Base-by-base conservation (phyloP, 1,140 invertebrate species). In the Grapholita molesta region DNA sequence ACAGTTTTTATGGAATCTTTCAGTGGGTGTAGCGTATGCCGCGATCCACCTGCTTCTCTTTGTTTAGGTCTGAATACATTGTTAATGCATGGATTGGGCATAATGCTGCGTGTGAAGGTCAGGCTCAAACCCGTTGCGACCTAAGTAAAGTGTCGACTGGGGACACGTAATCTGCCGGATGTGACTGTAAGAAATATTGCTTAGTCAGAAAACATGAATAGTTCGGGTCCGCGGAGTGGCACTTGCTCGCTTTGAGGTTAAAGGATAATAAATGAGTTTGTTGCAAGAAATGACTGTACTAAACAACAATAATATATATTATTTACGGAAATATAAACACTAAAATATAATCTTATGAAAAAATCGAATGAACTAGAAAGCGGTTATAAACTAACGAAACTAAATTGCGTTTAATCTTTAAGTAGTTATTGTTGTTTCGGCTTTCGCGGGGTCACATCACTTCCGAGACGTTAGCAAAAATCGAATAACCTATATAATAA, bases 1-100 rank as follows among this genome's bases (percentile, higher is more conserved):
- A 85, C 83, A 82, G 77, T 87, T 86, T 86, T 90, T 86, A 86
- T 85, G 78, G 81, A 86, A 82, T 83, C 82, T 84, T 84, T 86
- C 78, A 86, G 77, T 71, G 77, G 76, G 78, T 70, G 77, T 69
- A 75, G 70, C 77, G 72, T 69, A 48, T 74, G 70, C 72, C 69
- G 71, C 69, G 33, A 68, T 83, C 76, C 79, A 86, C 82, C 81
- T 85, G 83, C 78, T 75, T 77, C 75, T 78, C 79, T 84, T 87
- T 89, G 80, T 84, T 86, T 82, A 79, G 80, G 75, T 32, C 64
- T 75, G 68, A 80, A 76, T 78, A 80, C 73, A 85, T 83, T 85
- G 78, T 80, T 82, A 80, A 85, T 85, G 78, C 73, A 68, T 73
- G 74, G 42, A 69, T 75, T 38, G 64, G 64, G 66, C 69, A 72